These are phyloP conservation scores for Molossus alvarezi DNA, from an alignment of 2,797 vertebrate species.

Conservation along the genomic window DNA sequence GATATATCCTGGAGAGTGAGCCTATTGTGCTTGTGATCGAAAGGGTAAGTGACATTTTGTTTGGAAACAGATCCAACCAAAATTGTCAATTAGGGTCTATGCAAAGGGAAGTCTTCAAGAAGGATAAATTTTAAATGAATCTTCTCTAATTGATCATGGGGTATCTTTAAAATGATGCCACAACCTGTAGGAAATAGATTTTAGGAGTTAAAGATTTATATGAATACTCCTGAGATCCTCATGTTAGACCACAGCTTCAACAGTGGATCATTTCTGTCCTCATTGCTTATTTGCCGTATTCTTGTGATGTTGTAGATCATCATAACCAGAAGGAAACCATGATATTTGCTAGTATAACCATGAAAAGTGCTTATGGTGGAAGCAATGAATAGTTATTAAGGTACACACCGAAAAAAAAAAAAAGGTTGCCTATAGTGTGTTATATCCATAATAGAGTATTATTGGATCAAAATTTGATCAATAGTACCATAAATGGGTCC, in stretches of 20 bases:
- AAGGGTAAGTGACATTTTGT: neutral
- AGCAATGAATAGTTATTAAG: slow-evolving; percentile 45
- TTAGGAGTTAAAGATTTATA: slow-evolving; percentile 2
- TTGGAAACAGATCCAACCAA: neutral
- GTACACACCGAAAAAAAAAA: neutral
- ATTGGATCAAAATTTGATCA: slow-evolving; percentile 15
- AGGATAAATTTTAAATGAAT: slow-evolving; percentile 42
- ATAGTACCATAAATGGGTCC: neutral
- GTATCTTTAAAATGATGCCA: slow-evolving; percentile 25
- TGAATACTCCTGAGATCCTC: neutral
- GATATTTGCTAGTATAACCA: neutral
- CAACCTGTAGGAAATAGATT: slow-evolving; percentile 26
- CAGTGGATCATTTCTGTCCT: neutral
- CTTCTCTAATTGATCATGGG: neutral
- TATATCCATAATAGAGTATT: slow-evolving; percentile 24
- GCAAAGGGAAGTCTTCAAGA: neutral
- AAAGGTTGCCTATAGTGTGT: neutral
- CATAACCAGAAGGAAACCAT: slow-evolving; percentile 17
- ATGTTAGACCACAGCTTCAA: neutral
- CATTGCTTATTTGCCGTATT: neutral
- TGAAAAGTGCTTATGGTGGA: slow-evolving; percentile 34
- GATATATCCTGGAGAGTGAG: neutral
- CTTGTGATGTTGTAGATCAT: neutral
- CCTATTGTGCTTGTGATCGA: neutral
- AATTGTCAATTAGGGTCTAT: neutral